Percentiles rank a stretch among this genome's conserved stretches.
Conservation (phyloP, 1,140 invertebrate species). For the Sipha flava region DNA sequence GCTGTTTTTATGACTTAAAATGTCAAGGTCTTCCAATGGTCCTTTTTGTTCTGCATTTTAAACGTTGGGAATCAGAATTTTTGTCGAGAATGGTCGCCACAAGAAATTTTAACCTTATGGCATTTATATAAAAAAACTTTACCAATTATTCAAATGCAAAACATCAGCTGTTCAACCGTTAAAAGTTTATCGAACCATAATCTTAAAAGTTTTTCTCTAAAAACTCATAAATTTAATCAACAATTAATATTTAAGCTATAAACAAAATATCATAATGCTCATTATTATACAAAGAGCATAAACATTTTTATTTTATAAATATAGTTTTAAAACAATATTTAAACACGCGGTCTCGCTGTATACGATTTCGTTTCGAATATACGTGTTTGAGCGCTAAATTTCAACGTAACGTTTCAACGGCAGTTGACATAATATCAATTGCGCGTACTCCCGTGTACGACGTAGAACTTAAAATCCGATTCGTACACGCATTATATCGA, state of each 20-base stretch:
- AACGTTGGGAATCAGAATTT: not conserved
- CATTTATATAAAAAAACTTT: not conserved
- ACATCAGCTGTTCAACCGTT: not conserved
- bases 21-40: too few species aligned
- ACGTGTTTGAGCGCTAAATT: too few species aligned
- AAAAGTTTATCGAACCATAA: not conserved
- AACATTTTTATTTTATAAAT: not conserved
- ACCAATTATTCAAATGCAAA: slow-evolving; percentile 6
- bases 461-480: too few species aligned
- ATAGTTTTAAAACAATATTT: too few species aligned
- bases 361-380: not conserved
- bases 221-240: not conserved
- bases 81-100: not conserved
- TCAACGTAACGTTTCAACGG: too few species aligned
- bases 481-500: too few species aligned
- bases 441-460: too few species aligned
- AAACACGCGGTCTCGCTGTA: not conserved
- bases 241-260: not conserved
- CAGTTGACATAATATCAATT: too few species aligned
- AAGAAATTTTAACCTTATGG: not conserved
- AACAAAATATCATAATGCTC: not conserved
- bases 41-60: not conserved
- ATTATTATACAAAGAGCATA: not conserved
- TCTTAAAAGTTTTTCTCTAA: not conserved
- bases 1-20: not conserved